Percentiles rank a stretch among this genome's conserved stretches.
Conservation (phyloP, 2,888 invertebrate genomes). For the Drosophila lacicola region DNA sequence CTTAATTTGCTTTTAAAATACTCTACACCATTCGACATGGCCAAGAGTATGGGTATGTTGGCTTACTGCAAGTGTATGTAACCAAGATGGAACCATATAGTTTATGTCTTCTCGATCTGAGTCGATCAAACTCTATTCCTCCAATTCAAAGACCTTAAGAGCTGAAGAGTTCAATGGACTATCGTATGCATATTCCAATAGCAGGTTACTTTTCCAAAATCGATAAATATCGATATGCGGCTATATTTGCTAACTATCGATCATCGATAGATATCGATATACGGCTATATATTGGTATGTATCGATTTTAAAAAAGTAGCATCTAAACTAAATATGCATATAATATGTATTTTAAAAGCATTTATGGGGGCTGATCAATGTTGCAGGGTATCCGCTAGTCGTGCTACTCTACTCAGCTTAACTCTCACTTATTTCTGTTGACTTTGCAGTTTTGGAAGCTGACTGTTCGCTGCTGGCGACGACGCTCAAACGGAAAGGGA, state of each 20-base stretch:
- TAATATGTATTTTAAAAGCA: too few species aligned
- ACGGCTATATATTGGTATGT: too few species aligned
- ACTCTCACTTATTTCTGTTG: slow-evolving; percentile 32
- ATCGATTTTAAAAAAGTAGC: too few species aligned
- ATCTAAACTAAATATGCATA: too few species aligned
- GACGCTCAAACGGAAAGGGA: slow-evolving; percentile 38
- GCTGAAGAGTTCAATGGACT: too few species aligned
- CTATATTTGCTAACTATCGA: too few species aligned
- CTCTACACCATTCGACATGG: not conserved
- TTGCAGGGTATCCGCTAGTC: slow-evolving; percentile 1
- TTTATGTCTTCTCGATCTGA: too few species aligned
- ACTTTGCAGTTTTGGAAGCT: slow-evolving; percentile 49
- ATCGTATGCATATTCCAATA: not conserved
- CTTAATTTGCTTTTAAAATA: slow-evolving; percentile 49
- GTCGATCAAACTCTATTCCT: too few species aligned
- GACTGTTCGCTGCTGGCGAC: slow-evolving; percentile 20
- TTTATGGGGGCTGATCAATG: too few species aligned
- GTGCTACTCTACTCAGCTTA: not conserved
- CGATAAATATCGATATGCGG: not conserved
- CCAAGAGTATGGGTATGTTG: not conserved
- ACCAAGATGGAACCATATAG: not conserved
- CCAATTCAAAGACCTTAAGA: too few species aligned
- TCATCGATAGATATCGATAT: too few species aligned
- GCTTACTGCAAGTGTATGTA: not conserved
- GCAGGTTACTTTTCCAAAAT: not conserved